Conservation (phyloP, 2,888 invertebrate genomes). For the Pterostichus niger region DNA sequence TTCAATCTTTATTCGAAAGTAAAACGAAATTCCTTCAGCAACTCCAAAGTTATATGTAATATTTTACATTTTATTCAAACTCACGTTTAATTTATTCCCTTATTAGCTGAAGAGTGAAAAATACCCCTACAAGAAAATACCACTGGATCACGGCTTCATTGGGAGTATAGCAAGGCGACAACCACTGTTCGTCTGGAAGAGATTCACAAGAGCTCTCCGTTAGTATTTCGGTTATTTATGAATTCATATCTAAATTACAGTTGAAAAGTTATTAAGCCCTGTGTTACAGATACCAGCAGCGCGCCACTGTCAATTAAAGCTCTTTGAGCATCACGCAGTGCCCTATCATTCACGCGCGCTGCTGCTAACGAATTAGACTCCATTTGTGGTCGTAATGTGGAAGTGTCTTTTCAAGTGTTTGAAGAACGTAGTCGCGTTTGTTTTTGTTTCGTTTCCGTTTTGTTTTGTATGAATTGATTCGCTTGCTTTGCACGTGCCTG, state of each 20-base stretch:
- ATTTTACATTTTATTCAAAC: not conserved
- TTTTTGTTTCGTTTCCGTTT: conserved; percentile 26
- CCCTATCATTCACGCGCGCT: conserved; percentile 25
- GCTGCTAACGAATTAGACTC: conserved; percentile 43
- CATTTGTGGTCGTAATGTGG: conserved; percentile 49
- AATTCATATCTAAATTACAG: conserved; percentile 66
- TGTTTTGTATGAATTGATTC: conserved; percentile 43
- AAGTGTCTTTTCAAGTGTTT: conserved; percentile 47
- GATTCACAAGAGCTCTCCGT: conserved; percentile 26
- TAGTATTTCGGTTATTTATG: conserved; percentile 62
- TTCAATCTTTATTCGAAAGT: too few species aligned
- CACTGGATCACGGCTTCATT: conserved; percentile 15
- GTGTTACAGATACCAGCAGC: conserved; percentile 57
- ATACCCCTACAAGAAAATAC: conserved; percentile 53
- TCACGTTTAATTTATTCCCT: conserved; percentile 16
- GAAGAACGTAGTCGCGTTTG: conserved; percentile 42
- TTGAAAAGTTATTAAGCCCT: conserved; percentile 64
- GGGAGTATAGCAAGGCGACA: not conserved
- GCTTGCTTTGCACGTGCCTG: conserved; percentile 19
- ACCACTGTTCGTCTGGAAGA: not conserved
- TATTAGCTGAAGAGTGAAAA: conserved; percentile 40
- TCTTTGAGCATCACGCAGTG: conserved; percentile 11
- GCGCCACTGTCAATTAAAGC: conserved; percentile 46
- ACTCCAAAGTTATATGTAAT: too few species aligned
- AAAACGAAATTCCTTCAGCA: too few species aligned